Evolutionary conservation across 2,113 vertebrate species (phyloP).

Genomic region (Numida meleagris): DNA sequence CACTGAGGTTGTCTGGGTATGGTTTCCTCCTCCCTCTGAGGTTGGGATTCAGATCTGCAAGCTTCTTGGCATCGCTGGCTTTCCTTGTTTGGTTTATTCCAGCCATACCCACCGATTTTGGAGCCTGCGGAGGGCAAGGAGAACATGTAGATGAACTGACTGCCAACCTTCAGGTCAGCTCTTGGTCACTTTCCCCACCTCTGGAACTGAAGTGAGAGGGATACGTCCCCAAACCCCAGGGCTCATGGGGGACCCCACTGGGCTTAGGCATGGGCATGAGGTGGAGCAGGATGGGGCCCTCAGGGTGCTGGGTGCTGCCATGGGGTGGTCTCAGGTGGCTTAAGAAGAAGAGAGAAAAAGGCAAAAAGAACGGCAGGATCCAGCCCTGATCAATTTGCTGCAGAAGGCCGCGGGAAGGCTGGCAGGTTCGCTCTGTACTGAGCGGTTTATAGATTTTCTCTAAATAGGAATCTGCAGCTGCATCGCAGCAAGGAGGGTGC

Average conservation of each 20-base stretch:
- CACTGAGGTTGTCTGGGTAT: too few species aligned
- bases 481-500: not conserved
- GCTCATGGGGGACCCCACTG: rapidly evolving
- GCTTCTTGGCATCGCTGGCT: rapidly evolving
- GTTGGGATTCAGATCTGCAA: not conserved
- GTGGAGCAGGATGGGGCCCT: not conserved
- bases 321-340: not conserved
- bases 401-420: not conserved
- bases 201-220: not conserved
- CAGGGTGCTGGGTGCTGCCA: not conserved
- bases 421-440: not conserved
- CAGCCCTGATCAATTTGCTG: not conserved
- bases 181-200: not conserved
- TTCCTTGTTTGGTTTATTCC: not conserved
- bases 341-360: not conserved
- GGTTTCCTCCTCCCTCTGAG: not conserved
- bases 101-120: not conserved
- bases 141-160: rapidly evolving
- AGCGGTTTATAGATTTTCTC: slow-evolving; percentile 60
- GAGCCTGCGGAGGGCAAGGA: not conserved
- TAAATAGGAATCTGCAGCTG: not conserved
- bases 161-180: rapidly evolving
- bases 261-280: rapidly evolving
- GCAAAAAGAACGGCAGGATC: rapidly evolving
- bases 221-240: not conserved